Conservation (phyloP, 2,113 vertebrate genomes). For the Rhabdomys dilectus region DNA sequence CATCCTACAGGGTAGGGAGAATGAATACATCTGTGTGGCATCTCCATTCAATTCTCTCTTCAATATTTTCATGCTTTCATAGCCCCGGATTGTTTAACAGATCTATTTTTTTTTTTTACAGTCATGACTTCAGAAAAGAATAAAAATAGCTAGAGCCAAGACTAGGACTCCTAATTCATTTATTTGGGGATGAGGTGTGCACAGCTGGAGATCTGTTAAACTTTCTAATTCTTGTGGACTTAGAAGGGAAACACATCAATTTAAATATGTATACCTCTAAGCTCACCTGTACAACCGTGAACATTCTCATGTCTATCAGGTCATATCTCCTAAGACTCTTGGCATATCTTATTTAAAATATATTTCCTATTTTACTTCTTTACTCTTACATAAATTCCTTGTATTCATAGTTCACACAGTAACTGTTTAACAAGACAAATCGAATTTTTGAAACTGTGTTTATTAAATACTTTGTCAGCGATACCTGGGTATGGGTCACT, state of each 20-base stretch:
- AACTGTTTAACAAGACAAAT: neutral
- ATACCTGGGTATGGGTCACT: neutral
- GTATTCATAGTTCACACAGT: neutral
- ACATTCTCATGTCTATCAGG: neutral
- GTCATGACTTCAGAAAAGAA: neutral
- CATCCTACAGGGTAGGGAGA: fast-evolving
- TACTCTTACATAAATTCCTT: neutral
- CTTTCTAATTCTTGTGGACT: neutral
- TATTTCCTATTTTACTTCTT: neutral
- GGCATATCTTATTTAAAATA: neutral
- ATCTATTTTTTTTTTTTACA: neutral
- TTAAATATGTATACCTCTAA: neutral
- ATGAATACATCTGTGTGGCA: neutral
- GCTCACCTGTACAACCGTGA: neutral
- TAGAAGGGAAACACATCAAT: neutral
- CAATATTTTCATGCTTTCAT: neutral
- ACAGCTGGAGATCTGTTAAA: neutral
- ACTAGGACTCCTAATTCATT: neutral
- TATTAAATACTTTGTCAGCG: neutral
- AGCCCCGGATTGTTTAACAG: neutral
- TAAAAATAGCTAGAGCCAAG: neutral
- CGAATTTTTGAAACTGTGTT: neutral
- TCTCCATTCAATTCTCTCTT: neutral
- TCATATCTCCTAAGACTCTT: neutral
- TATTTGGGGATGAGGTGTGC: neutral